Base-by-base conservation (phyloP, 2,888 invertebrate genomes). In the Tortricodes alternella region DNA sequence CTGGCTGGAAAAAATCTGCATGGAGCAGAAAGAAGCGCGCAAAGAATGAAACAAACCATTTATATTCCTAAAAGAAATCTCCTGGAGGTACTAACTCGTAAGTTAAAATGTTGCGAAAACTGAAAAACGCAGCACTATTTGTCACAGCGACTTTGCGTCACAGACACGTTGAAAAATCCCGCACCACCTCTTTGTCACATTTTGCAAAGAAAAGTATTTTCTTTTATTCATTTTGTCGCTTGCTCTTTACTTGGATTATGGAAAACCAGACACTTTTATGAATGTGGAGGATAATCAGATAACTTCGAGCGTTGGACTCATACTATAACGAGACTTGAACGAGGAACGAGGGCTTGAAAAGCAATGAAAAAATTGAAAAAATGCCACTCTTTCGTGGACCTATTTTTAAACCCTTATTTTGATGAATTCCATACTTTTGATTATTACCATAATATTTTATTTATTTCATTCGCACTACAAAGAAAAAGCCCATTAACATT, bases 111-210 rank as follows among this genome's bases (percentile, higher is more conserved):
- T 80, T 78, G 76, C 78, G 56, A 76, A 78, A 80, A 73, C 68
- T 75, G 72, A 74, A 76, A 73, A 76, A 84, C 80, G 79, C 76
- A 74, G 73, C 71, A 76, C 81, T 84, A 85, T 85, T 85, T 85
- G 77, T 86, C 84, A 81, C 63, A 65, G 70, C 70, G 82, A 80
- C 83, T 87, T 85, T 80, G 69, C 77, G 83, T 84, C 84, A 78
- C 78, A 72, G 80, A 85, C 81, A 75, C 79, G 84, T 75, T 80
- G 82, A 79, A 78, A 84, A 84, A 82, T 85, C 84, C 83, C 81
- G 78, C 77, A 77, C 79, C 80, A 75, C 74, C 81, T 80, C 82
- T 83, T 85, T 86, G 82, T 87, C 80, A 85, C 78, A 81, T 85
- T 86, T 85, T 76, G 75, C 76, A 66, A 79, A 81, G 84, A 79